Percentiles rank a stretch among this genome's conserved stretches.
Evolutionary conservation across 2,888 invertebrate genomes (phyloP).

Genomic region (Oxytorus armatus): DNA sequence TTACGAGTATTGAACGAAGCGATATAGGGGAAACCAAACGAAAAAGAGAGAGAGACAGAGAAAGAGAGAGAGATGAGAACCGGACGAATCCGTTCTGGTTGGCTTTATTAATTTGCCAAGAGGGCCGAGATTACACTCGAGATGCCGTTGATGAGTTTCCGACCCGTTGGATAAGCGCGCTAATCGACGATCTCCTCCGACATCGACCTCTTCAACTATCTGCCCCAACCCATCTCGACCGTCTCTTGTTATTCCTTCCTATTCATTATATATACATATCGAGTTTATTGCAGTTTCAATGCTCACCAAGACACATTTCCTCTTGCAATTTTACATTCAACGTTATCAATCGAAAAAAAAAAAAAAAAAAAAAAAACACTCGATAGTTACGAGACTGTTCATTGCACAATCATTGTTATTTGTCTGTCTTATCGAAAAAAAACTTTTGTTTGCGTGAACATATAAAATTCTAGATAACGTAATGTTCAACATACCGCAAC

Average conservation of each 20-base stretch:
- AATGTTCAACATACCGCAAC: too few species aligned
- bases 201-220: constrained; percentile 65
- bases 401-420: too few species aligned
- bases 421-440: too few species aligned
- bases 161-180: constrained; percentile 66
- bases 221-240: constrained; percentile 41
- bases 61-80: constrained; percentile 31
- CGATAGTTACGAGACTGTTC: constrained; percentile 1
- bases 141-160: constrained; percentile 67
- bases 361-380: too few species aligned
- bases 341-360: not conserved
- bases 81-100: constrained; percentile 64
- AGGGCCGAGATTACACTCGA: constrained; percentile 66
- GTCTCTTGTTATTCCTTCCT: constrained; percentile 53
- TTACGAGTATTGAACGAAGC: constrained; percentile 23
- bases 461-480: too few species aligned
- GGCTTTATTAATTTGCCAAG: constrained; percentile 67
- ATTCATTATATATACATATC: constrained; percentile 24
- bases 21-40: constrained; percentile 16
- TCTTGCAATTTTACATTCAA: not conserved
- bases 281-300: constrained; percentile 26
- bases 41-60: constrained; percentile 30
- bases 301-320: constrained; percentile 13
- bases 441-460: too few species aligned
- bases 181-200: constrained; percentile 67